Conservation (phyloP, 2,888 invertebrate species). For the Oligia strigilis region DNA sequence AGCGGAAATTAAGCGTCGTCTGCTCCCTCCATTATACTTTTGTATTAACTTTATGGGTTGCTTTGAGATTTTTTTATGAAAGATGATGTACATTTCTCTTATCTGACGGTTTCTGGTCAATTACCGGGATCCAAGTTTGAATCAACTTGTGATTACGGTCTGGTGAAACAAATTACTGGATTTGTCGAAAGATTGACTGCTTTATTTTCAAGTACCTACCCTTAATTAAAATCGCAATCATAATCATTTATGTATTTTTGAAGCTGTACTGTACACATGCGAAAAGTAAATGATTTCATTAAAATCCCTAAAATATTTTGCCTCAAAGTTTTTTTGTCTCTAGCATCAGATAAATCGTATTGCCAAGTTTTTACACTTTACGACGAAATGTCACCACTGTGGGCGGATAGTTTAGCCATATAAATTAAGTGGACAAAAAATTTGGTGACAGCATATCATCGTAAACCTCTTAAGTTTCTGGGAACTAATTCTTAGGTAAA, state of each 20-base stretch:
- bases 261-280: background rate
- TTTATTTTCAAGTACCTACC: background rate
- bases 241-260: background rate
- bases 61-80: conserved; percentile 49
- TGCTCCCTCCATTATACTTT: conserved; percentile 79
- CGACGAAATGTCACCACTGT: conserved; percentile 55
- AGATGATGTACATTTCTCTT: conserved; percentile 33
- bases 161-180: conserved; percentile 13
- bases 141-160: conserved; percentile 36
- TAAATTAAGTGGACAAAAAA: conserved; percentile 70
- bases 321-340: conserved; percentile 11
- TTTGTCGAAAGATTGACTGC: background rate
- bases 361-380: conserved; percentile 47
- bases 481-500: conserved; percentile 54
- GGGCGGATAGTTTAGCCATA: conserved; percentile 69
- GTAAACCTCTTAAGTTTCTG: conserved; percentile 65
- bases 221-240: background rate
- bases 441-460: conserved; percentile 69
- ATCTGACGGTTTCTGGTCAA: conserved; percentile 26
- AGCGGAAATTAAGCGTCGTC: conserved; percentile 83
- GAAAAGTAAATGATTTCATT: conserved; percentile 10
- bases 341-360: conserved; percentile 22
- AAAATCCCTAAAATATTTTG: background rate
- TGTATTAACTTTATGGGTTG: conserved; percentile 74
- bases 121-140: conserved; percentile 28